These are phyloP conservation scores for Enteromius anoplus DNA, from an alignment of 2,797 vertebrate genomes.

Conservation along the genomic window DNA sequence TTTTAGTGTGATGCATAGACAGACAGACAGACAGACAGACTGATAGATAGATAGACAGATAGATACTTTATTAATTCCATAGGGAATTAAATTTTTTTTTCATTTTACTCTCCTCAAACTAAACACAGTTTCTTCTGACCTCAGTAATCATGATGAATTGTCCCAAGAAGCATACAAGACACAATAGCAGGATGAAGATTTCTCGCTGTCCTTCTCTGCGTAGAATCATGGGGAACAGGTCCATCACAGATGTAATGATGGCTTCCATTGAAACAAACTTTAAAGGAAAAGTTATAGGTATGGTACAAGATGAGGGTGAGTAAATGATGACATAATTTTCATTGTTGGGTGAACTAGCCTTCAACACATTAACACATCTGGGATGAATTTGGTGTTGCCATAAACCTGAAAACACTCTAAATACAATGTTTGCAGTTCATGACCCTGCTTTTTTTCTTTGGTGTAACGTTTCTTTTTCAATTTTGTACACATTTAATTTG, in stretches of 20 bases:
- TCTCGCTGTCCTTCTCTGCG: constrained; percentile 70
- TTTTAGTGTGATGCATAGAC: background rate
- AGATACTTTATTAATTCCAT: no score
- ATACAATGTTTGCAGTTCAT: background rate
- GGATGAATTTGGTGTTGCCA: background rate
- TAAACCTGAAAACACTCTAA: background rate
- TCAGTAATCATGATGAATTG: constrained; percentile 76
- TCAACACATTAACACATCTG: background rate
- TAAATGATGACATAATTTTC: background rate
- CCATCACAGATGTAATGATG: constrained; percentile 72
- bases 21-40: no score
- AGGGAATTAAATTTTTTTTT: background rate
- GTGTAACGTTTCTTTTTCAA: background rate
- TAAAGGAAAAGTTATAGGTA: background rate
- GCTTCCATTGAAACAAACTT: constrained; percentile 77
- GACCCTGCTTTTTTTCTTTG: background rate
- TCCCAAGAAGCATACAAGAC: constrained; percentile 69
- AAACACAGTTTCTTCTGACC: constrained; percentile 57
- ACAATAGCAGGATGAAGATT: constrained; percentile 72
- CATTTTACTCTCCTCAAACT: background rate
- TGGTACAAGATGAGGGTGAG: background rate
- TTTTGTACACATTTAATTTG: background rate
- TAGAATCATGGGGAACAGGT: constrained; percentile 72
- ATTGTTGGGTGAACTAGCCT: background rate
- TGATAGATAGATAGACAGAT: no score